Evolutionary conservation across 1,140 invertebrate genomes (phyloP), one percentile per base, ranked within the genome.

Genomic region (Zaprionus ghesquierei): DNA sequence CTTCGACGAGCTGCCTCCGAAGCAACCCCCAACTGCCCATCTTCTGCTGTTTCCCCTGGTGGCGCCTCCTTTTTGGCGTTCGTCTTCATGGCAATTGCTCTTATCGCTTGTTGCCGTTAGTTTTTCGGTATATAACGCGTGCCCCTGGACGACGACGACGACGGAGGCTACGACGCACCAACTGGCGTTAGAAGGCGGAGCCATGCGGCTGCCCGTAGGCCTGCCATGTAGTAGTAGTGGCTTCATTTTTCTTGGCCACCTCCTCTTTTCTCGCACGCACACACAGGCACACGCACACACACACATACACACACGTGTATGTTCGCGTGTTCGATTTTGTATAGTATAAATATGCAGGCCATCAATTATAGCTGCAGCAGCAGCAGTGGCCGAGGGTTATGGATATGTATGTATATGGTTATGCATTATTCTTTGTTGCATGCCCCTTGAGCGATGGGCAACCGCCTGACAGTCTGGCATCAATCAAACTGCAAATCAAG

Each of bases 121-220:
- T 68, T 78, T 84, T 87, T 89, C 41, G 77, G 82, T 87, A 89
- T 60, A 87, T 87, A 87, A 81, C 77, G 77, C 77, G 74, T 54
- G 68, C 60, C 66, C 66, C 46, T 66, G 79, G 22, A 81, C 79
- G 63, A 33, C 9, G 31, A 33, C 31, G 31, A 33, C 1, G 31
- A 33, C 1, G 31, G 12, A 0, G 31, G 9, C 29, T 5, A 31
- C 6, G 29, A 79, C 77, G 77, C 81, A 86, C 81, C 81, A 85
- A 87, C 82, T 61, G 75, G 46, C 49, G 54, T 64, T 72, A 23
- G 77, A 77, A 89, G 82, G 84, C 82, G 84, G 82, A 87, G 82
- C 82, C 79, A 84, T 64, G n/a, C 55, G 29, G 53, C 51, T 50
- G 50, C 38, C 59, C 68, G 8, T 73, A 27, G 54, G 33, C 69